Evolutionary conservation across 2,113 vertebrate genomes (phyloP), one percentile per base, ranked within the genome.

Genomic region (Dipodomys stephensi): DNA sequence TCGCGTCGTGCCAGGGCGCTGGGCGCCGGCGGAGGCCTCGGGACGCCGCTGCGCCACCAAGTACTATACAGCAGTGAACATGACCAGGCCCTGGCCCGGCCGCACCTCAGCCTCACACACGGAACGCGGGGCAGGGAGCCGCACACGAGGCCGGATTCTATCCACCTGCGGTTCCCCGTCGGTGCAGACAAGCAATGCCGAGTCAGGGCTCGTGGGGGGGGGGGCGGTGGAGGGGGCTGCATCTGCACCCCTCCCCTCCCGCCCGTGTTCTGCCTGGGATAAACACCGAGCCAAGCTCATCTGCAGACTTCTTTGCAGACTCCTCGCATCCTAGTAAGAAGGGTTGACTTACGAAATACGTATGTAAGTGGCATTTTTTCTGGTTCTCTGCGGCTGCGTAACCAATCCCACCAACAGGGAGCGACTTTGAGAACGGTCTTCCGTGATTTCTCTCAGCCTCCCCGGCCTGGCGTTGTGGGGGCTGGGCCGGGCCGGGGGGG

Each of bases 31-130:
- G 8, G 49, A 53, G 49, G 49, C 49, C 49, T 49, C 49, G 35
- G 35, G 35, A 39, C 35, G 4, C 35, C 4, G 35, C 35, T 39
- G 35, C 35, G 35, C 35, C 35, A 11, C 0, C 11, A 46, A 11
- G 13, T 5, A 35, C 8, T 10, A 2, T 0, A 6, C 0, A 1
- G n/a, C 27, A 2, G 3, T 1, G 39, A 8, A n/a, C 57, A 35
- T 2, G 46, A 22, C 10, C 0, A 4, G 3, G 28, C 68, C 1
- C 1, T 1, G 1, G n/a, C 67, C 74, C 83, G 27, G 1, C 3
- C 35, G 16, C 39, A 5, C 39, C 39, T 39, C 39, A 39, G 39
- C 9, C 49, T 13, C 12, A 13, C 49, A 53, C 49, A 53, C 49
- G 49, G 49, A 53, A 53, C 49, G 12, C 49, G 9, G 9, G 10